Evolutionary conservation across 2,113 vertebrate genomes (phyloP), one percentile per base, ranked within the genome.

Genomic region (Chaetops frenatus): DNA sequence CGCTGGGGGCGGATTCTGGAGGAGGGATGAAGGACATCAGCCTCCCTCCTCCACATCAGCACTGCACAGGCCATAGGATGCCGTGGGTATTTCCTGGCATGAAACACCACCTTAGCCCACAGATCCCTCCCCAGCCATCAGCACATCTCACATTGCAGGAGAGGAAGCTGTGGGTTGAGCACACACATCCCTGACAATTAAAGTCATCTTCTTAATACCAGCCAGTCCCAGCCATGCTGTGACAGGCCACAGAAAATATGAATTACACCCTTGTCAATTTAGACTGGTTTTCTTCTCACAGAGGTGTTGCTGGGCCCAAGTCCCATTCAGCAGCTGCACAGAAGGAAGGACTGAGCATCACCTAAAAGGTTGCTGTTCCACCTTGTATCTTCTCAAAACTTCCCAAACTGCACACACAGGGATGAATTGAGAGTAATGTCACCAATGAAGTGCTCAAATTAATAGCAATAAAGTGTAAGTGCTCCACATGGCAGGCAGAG

Each of bases 391-490:
- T 61, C 42, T 48, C 1, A 1, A 18, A 71, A n/a, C n/a, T 27
- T 44, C 44, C 54, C 57, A 47, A 48, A 58, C 9, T 20, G 28
- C 17, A 29, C 67, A 21, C 48, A 45, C 6, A 35, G 73, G 25
- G 4, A 38, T 40, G 44, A 76, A 89, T 76, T 81, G 22, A 48
- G 18, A 81, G 40, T 65, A 72, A 91, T 47, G 74, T 62, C 85
- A 88, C 76, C 90, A 58, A 58, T 50, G 50, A 92, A 93, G 67
- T 0, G 0, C 64, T 72, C 92, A 83, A 80, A 93, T 95, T 94
- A 95, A 95, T 73, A 90, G 82, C 76, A 78, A 77, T 93, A 69
- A 95, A 86, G 57, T n/a, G 18, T 60, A 92, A 96, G 60, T 25
- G 72, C 45, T 94, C 76, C 80, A 64, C 4, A 2, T 61, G 64